Evolutionary conservation across 2,888 invertebrate genomes (phyloP).

Genomic region (Eupithecia inturbata): DNA sequence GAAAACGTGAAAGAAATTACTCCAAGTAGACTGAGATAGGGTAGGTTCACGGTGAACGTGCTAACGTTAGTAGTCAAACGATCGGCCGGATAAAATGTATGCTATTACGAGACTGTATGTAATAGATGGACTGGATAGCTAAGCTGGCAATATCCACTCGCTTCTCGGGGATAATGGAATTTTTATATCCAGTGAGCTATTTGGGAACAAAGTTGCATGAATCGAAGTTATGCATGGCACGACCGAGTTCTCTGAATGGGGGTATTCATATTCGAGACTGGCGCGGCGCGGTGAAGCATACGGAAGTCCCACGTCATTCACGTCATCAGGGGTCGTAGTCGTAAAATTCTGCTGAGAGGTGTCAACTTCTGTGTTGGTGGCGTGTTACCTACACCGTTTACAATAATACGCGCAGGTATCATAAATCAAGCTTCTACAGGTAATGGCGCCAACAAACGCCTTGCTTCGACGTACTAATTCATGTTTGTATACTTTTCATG

Average conservation of each 20-base stretch:
- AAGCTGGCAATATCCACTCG: conserved; percentile 33
- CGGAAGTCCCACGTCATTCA: conserved; percentile 11
- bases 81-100: conserved; percentile 26
- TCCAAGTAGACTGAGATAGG: conserved; percentile 33
- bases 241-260: conserved; percentile 25
- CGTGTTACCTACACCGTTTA: not conserved
- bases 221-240: conserved; percentile 20
- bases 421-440: not conserved
- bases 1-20: conserved; percentile 36
- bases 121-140: conserved; percentile 27
- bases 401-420: not conserved
- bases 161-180: conserved; percentile 26
- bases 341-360: conserved; percentile 4
- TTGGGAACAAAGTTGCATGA: conserved; percentile 27
- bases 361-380: not conserved
- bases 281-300: conserved; percentile 2
- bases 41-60: conserved; percentile 23
- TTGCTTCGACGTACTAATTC: not conserved
- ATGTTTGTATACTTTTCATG: not conserved
- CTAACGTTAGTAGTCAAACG: conserved; percentile 31
- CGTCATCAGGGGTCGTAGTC: not conserved
- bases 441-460: not conserved
- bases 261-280: conserved; percentile 18
- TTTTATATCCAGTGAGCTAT: conserved; percentile 24
- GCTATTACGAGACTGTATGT: conserved; percentile 34